phyloP scores from a whole-genome alignment of 2,888 invertebrate species.

The Phyllotreta cruciferae region DNA sequence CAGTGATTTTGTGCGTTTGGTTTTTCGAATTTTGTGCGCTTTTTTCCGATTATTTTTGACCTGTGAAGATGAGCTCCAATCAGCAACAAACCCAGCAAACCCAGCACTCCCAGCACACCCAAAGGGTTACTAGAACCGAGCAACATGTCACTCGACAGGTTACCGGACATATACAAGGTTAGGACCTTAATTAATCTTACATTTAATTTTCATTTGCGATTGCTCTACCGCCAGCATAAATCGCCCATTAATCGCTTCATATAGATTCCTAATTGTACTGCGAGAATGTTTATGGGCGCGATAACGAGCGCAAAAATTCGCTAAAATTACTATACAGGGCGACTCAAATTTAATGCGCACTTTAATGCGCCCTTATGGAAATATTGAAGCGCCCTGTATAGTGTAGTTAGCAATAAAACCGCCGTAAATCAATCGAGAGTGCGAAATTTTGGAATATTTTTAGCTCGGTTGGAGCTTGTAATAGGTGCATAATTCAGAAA shows the following conservation, averaged over 20 bases:
- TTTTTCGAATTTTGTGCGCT: conserved; percentile 46
- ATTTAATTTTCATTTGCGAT: conserved; percentile 17
- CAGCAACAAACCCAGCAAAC: conserved; percentile 63
- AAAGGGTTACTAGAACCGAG: conserved; percentile 74
- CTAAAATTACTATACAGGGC: not conserved
- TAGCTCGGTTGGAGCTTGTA: too few species aligned
- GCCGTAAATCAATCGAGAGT: too few species aligned
- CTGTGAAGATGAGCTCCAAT: conserved; percentile 76
- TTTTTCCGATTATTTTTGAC: conserved; percentile 45
- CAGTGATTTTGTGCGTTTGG: conserved; percentile 54
- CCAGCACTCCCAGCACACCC: conserved; percentile 61
- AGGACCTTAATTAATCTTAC: conserved; percentile 46
- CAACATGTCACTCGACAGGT: conserved; percentile 81
- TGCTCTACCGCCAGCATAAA: conserved; percentile 6
- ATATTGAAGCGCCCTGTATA: too few species aligned
- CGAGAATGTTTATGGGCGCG: too few species aligned
- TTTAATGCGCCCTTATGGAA: too few species aligned
- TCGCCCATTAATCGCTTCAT: conserved; percentile 12
- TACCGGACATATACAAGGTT: conserved; percentile 75
- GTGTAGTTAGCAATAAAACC: too few species aligned
- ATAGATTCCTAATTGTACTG: too few species aligned
- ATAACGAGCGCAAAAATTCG: not conserved
- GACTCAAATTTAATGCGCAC: too few species aligned
- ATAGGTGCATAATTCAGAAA: too few species aligned
- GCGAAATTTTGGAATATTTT: too few species aligned